phyloP scores from a whole-genome alignment of 2,797 vertebrate species.

The Borostomias antarcticus region DNA sequence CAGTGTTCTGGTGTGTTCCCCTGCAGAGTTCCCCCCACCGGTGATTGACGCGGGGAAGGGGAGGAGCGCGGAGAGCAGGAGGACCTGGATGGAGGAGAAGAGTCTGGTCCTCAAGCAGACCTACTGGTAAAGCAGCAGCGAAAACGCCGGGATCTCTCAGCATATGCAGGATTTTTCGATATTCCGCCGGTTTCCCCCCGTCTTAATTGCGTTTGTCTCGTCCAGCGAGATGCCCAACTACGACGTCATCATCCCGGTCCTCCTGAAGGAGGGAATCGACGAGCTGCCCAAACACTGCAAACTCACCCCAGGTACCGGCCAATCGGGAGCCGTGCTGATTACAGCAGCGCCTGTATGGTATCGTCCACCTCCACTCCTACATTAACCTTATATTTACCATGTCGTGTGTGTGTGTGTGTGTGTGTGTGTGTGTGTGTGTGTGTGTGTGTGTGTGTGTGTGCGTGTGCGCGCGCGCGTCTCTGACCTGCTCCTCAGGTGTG shows the following conservation, averaged over 20 bases:
- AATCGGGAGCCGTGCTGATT: not conserved
- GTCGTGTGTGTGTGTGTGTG: not conserved
- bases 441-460: no score
- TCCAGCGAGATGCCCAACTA: conserved; percentile 89
- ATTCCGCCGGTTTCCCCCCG: not conserved
- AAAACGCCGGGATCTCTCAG: no score
- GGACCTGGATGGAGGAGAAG: conserved; percentile 85
- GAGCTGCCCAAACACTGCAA: conserved; percentile 85
- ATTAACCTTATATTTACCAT: no score
- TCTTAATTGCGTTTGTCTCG: not conserved
- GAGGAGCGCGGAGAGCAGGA: conserved; percentile 81
- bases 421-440: conserved; percentile 1
- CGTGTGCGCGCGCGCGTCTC: not conserved
- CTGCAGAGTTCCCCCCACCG: conserved; percentile 76
- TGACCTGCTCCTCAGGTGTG: conserved; percentile 67
- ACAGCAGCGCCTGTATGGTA: no score
- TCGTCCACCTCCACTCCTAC: not conserved
- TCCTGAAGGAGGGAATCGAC: conserved; percentile 86
- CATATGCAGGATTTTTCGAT: no score
- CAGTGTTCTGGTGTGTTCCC: not conserved
- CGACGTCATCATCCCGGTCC: conserved; percentile 81
- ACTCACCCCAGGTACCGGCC: conserved; percentile 86
- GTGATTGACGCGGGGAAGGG: conserved; percentile 85
- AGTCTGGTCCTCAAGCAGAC: conserved; percentile 86
- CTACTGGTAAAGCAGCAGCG: no score